Base-by-base conservation (phyloP, 1,140 invertebrate species). In the Cyrtorhinus lividipennis region DNA sequence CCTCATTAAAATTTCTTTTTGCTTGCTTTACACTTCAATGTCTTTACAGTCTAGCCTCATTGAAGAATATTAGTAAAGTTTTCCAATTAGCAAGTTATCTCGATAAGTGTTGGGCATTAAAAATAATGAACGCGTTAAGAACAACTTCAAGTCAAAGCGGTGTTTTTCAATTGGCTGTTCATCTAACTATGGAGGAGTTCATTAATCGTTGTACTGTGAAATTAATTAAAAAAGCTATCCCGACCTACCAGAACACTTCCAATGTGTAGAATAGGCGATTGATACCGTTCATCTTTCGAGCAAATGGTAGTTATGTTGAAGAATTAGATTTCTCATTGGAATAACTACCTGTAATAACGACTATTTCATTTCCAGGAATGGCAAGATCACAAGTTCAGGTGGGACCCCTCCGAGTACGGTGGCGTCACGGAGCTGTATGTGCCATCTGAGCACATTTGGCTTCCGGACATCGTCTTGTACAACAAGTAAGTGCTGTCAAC, bases 381-480 rank as follows among this genome's bases (percentile, higher is more conserved):
- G 94, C 83, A 88, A 68, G 95, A 98, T 77, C 90, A 96, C 78
- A 97, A 97, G 78, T 90, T 98, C 72, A 83, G 83, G 71, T 98
- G 95, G 95, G 88, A 97, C 75, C 93, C 93, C 1, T 76, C 80
- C 46, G 92, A 97, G 71, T 98, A 98, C 73, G 95, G 94, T 0
- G 94, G 92, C 8, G 90, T 97, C 25, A 90, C 83, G 2, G 90
- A 93, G 73, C 80, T 94, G 44, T 92, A 93, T 73, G 90, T 94
- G 53, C 91, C 91, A 13, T 91, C 89, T 5, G 90, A 93, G 75
- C 88, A 92, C 72, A 92, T 94, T 70, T 94, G 91, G 91, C 77
- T 95, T 45, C 95, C 95, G 15, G 94, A 97, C 74, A 92, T 95
- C 68, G 91, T 96, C 15, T 81, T 97, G n/a, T 96, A 95, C 73